phyloP scores from a whole-genome alignment of 2,797 vertebrate genomes.

The Chloroceryle amazona region DNA sequence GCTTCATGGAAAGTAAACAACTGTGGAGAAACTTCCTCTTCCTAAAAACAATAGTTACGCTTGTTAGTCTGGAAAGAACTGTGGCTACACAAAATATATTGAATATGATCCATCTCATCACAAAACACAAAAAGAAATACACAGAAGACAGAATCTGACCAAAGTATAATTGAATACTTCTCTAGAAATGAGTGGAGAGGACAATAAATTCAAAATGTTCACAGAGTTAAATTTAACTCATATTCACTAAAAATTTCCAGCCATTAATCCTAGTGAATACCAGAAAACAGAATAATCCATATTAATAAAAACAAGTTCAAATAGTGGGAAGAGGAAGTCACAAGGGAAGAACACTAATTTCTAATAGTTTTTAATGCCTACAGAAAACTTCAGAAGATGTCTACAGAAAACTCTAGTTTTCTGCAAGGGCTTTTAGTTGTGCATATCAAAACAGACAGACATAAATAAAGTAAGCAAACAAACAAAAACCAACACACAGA shows the following conservation, averaged over 20 bases:
- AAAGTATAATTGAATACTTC: background rate
- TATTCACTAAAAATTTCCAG: background rate
- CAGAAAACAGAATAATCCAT: background rate
- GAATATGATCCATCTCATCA: background rate
- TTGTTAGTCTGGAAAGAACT: background rate
- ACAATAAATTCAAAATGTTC: background rate
- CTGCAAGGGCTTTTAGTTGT: background rate
- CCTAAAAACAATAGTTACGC: slow-evolving; percentile 79
- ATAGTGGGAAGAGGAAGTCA: background rate
- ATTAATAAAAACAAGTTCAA: background rate
- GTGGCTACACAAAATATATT: background rate
- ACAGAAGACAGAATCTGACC: background rate
- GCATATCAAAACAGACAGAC: background rate
- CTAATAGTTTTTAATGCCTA: background rate
- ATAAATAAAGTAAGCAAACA: too few relatives aligned
- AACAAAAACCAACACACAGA: too few relatives aligned
- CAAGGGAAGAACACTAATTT: background rate
- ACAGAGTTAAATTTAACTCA: background rate
- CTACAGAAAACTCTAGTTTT: background rate
- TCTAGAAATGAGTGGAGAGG: background rate
- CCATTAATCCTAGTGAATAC: background rate
- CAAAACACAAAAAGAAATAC: background rate
- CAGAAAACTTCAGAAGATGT: background rate
- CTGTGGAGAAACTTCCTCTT: slow-evolving; percentile 97
- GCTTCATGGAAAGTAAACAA: slow-evolving; percentile 97